Base-by-base conservation (phyloP, 1,140 invertebrate species). In the Marisa cornuarietis region DNA sequence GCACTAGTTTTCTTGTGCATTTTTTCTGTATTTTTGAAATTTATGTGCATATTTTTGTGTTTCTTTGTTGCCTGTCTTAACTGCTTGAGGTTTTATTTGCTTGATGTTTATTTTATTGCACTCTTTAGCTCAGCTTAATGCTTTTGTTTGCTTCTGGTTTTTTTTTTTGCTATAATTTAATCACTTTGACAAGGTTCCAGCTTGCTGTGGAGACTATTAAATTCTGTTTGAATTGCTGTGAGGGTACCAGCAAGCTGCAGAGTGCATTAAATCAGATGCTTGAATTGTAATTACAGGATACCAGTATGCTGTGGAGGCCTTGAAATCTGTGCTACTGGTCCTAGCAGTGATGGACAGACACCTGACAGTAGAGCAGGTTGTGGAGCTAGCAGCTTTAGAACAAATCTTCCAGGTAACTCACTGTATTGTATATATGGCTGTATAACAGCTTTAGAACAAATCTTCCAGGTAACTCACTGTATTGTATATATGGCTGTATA, bases 271-370 rank as follows among this genome's bases (percentile, higher is more conserved):
- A 71, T 71, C 31, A 13, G 24, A 76, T 65, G 31, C 49, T 63
- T 58, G 9, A 31, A 82, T 76, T 61, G 54, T 22, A 75, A 83
- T 92, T 89, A 82, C 85, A 96, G 97, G 96, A 79, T 95, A 96
- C 84, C 92, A 94, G 75, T 98, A 95, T 92, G 96, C 94, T 58
- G 94, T 95, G 6, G 97, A 99, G 88, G 94, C 95, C n/a, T 87
- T 99, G 3, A 99, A 98, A 92, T 99, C 97, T 14, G 92, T 97
- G 26, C 94, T 99, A 69, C 89, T 99, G 71, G 95, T 95, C 77
- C 91, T 96, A 85, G 96, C 96, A 65, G 93, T 95, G 80, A 93
- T 95, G 65, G 95, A 98, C 83, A 93, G 94, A 87, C 90, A 93
- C 79, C 90, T 99, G 63, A 92, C 91, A 68, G 94, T 97, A 51